These are phyloP conservation scores for Glossosoma conforme DNA, from an alignment of 1,140 invertebrate genomes.

Conservation along the genomic window DNA sequence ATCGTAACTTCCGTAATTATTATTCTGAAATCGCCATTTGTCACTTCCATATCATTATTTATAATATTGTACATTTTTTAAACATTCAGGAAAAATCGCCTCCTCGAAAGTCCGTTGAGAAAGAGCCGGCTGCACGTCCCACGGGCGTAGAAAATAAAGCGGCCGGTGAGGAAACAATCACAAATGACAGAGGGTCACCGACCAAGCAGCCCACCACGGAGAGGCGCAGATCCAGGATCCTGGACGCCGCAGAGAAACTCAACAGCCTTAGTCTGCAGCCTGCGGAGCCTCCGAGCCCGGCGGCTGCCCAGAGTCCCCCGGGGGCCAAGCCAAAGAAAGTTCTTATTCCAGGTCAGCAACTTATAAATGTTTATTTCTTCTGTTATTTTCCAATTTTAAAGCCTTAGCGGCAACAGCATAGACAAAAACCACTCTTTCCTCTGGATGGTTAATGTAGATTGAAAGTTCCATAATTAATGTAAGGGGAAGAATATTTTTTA, in stretches of 20 bases:
- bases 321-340: slow-evolving; percentile 71
- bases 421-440: too few species aligned
- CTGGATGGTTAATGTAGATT: too few species aligned
- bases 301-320: slow-evolving; percentile 36
- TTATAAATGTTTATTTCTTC: not conserved
- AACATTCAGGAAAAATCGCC: slow-evolving; percentile 27
- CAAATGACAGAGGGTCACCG: slow-evolving; percentile 35
- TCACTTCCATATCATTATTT: too few species aligned
- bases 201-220: slow-evolving; percentile 38
- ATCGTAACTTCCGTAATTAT: too few species aligned
- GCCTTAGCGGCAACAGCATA: too few species aligned
- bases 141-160: slow-evolving; percentile 22
- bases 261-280: slow-evolving; percentile 51
- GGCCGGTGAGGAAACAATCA: slow-evolving; percentile 34
- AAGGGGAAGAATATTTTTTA: too few species aligned
- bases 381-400: slow-evolving; percentile 7
- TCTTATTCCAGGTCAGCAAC: slow-evolving; percentile 58
- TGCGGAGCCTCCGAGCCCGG: slow-evolving; percentile 32
- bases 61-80: not conserved
- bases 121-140: slow-evolving; percentile 15
- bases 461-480: too few species aligned
- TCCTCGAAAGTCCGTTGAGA: slow-evolving; percentile 26
- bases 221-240: slow-evolving; percentile 61
- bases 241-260: slow-evolving; percentile 68
- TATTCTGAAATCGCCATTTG: too few species aligned